Evolutionary conservation across 1,140 invertebrate species (phyloP).

Genomic region (Trigoniulus corallinus): DNA sequence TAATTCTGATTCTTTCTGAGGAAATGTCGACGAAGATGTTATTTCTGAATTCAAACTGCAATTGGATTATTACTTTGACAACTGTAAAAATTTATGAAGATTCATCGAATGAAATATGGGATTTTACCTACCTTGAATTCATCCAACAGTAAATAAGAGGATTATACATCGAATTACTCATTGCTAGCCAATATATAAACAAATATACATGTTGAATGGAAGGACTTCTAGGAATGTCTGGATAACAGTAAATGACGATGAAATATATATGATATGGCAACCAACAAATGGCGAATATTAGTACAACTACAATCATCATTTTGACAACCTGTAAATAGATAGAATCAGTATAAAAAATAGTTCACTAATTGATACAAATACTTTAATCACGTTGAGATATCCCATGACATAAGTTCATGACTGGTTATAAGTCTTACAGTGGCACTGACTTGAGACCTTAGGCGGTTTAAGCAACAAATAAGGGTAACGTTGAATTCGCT

Average conservation of each 20-base stretch:
- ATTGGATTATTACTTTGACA: neutral
- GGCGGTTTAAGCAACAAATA: too few relatives aligned
- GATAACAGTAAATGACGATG: slow-evolving; percentile 62
- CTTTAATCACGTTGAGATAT: too few relatives aligned
- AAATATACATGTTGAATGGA: slow-evolving; percentile 61
- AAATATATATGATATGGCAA: slow-evolving; percentile 75
- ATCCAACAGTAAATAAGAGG: slow-evolving; percentile 85
- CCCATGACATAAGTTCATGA: too few relatives aligned
- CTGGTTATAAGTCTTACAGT: too few relatives aligned
- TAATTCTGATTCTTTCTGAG: neutral
- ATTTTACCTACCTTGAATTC: slow-evolving; percentile 46
- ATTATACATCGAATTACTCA: slow-evolving; percentile 84
- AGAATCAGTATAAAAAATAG: neutral
- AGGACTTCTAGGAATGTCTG: slow-evolving; percentile 43
- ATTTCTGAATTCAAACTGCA: neutral
- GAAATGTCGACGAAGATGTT: neutral
- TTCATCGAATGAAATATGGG: neutral
- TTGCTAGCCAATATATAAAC: slow-evolving; percentile 76
- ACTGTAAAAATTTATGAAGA: neutral
- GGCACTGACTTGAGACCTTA: too few relatives aligned
- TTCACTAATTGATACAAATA: neutral
- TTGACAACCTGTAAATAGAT: slow-evolving; percentile 48
- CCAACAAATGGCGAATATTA: slow-evolving; percentile 76
- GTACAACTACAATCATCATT: slow-evolving; percentile 67
- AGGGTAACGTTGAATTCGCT: too few relatives aligned